Evolutionary conservation across 30 jellyfish, hydroid and myxozoan genomes (phyloP), one percentile per base, ranked within the genome.

Genomic region (Phacellophora camtschatica): DNA sequence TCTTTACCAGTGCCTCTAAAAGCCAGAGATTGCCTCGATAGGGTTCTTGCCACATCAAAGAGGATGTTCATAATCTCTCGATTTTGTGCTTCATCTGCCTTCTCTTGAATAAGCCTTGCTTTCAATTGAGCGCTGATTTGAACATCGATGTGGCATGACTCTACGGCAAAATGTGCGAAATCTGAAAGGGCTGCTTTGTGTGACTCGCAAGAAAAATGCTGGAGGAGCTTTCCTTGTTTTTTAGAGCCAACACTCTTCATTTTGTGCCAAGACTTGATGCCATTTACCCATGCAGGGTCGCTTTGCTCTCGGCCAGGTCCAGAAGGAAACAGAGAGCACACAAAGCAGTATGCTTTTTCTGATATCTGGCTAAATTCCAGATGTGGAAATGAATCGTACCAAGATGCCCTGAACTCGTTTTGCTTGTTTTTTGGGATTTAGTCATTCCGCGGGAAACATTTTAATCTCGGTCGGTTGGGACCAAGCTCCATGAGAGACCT

Each of bases 291-390:
- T 35, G 81, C 81, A 54, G 54, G 19, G 68, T 57, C 67, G 11
- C 77, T 57, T 36, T 58, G 57, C 81, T 76, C 88, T 5, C 88
- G 88, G 15, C 81, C 88, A 12, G 81, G 85, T 41, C 85, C 81
- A 62, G 74, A 29, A 19, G 81, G 88, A 48, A 57, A 76, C 56
- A 76, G 8, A 25, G 59, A 55, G 88, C 80, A 76, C 31, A 51
- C 53, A n/a, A 74, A 57, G 50, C 88, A 58, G 23, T 57, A 76
- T 39, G 67, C 71, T 35, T 56, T 55, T 74, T 76, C 81, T 7
- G 34, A 46, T 57, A 56, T 76, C 29, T 18, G 32, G 69, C 88
- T 76, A 43, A 46, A 76, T 59, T 76, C 81, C 39, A 76, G 42
- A 76, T 76, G 56, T 13, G 81, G 80, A 74, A 16, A 76, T 22